Evolutionary conservation across 2,888 invertebrate species (phyloP).

Genomic region (Agonopterix alstromeriana): DNA sequence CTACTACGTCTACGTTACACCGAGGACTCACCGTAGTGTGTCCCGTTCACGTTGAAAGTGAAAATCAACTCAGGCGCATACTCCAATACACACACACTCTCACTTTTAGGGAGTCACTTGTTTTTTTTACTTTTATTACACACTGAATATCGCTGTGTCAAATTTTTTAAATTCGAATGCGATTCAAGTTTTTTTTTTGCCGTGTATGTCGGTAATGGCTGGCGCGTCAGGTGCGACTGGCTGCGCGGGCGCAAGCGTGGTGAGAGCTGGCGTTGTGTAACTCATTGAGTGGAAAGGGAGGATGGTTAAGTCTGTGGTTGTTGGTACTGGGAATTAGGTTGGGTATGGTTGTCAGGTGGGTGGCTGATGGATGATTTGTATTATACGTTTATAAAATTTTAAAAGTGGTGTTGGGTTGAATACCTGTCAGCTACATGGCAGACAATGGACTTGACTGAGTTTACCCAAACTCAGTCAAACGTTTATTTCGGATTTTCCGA

Average conservation of each 20-base stretch:
- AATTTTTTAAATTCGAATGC: constrained; percentile 34
- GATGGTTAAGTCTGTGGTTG: not conserved
- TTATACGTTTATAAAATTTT: too few species aligned
- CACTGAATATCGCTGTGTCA: constrained; percentile 21
- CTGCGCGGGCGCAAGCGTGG: constrained; percentile 6
- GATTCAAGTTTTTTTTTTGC: constrained; percentile 24
- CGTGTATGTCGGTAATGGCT: constrained; percentile 17
- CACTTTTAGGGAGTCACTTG: constrained; percentile 22
- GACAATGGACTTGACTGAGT: too few species aligned
- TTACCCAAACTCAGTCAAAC: too few species aligned
- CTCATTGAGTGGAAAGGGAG: not conserved
- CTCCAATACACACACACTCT: constrained; percentile 47
- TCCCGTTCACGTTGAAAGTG: constrained; percentile 66
- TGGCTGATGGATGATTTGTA: too few species aligned
- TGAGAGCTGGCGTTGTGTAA: constrained; percentile 1
- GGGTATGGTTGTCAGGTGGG: constrained; percentile 2
- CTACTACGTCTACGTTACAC: not conserved
- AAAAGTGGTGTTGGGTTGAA: too few species aligned
- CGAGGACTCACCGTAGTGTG: constrained; percentile 48
- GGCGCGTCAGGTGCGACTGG: constrained; percentile 51
- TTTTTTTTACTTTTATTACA: not conserved
- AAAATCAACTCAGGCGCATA: constrained; percentile 56
- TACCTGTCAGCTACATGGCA: too few species aligned
- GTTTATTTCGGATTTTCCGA: too few species aligned
- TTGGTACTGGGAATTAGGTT: not conserved